Evolutionary conservation across 1,140 invertebrate species (phyloP), one percentile per base, ranked within the genome.

Genomic region (Neuroterus valhalla): DNA sequence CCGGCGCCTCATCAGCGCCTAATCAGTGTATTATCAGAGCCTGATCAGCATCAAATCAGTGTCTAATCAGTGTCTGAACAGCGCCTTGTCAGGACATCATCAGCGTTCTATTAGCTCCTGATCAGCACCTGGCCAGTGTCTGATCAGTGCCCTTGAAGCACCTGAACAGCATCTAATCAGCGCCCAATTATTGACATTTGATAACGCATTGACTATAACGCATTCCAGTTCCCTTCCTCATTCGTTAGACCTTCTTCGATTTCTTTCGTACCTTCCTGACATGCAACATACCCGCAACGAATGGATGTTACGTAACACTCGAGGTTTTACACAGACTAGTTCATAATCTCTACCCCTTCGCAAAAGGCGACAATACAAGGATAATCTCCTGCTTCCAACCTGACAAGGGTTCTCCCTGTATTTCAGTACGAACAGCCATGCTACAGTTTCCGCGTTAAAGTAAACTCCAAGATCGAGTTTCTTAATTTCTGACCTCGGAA

Each of bases 361-460:
- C 5, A 15, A 62, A 62, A 38, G 44, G 71, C 43, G 71, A 72
- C 71, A 72, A 72, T 72, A 62, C 62, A 45, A 21, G 62, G 71
- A 72, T 72, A 23, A 72, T 72, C 71, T 45, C 17, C n/a, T 31
- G 15, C 23, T 70, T 70, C 48, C 42, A 19, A 31, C 19, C 44
- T 46, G 46, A 67, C 55, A 66, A 72, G n/a, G 14, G 17, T 52
- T 31, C 15, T 17, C 31, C n/a, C 55, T 3, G 26, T 31, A 62
- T 48, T 31, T 71, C 42, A 48, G 31, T 69, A 46, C 67, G 21
- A 12, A 77, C 38, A 66, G 52, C 31, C 26, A 3, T 21, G 46
- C 66, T 55, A 72, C 46, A 55, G 2, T 38, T 38, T 38, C 31
- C 14, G 55, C 23, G 31, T 62, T 62, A 31, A 55, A 14, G 10